Conservation (phyloP, 2,888 invertebrate genomes). For the Tethea ocularis region DNA sequence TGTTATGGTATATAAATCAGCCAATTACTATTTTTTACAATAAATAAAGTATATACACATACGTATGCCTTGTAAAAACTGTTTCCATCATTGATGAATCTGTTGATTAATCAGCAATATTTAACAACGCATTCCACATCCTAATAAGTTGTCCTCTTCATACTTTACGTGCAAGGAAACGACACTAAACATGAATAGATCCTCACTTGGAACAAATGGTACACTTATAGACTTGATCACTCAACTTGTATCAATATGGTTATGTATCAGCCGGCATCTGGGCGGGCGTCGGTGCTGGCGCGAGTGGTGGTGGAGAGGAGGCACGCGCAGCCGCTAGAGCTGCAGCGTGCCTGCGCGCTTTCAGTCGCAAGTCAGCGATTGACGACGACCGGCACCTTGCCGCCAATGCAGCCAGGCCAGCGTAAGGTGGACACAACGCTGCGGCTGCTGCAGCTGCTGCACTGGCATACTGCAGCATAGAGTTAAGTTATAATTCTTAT, state of each 20-base stretch:
- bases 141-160: neutral
- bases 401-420: slow-evolving; percentile 91
- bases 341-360: slow-evolving; percentile 96
- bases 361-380: slow-evolving; percentile 96
- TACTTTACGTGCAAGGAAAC: neutral
- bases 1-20: neutral
- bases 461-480: slow-evolving; percentile 64
- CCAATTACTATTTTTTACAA: no score
- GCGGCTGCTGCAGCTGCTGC: slow-evolving; percentile 83
- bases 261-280: slow-evolving; percentile 64
- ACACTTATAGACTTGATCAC: neutral
- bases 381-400: slow-evolving; percentile 94
- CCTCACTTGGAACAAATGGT: neutral
- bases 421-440: slow-evolving; percentile 85
- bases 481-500: neutral
- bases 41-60: neutral
- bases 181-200: neutral
- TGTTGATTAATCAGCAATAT: neutral
- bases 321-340: slow-evolving; percentile 87
- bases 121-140: neutral
- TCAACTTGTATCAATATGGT: slow-evolving; percentile 27
- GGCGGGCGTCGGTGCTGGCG: slow-evolving; percentile 44
- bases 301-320: slow-evolving; percentile 51
- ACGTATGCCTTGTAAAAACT: neutral
- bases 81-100: neutral